These are phyloP conservation scores for Heterodera carotae DNA, from an alignment of 1,140 invertebrate species.

Conservation along the genomic window DNA sequence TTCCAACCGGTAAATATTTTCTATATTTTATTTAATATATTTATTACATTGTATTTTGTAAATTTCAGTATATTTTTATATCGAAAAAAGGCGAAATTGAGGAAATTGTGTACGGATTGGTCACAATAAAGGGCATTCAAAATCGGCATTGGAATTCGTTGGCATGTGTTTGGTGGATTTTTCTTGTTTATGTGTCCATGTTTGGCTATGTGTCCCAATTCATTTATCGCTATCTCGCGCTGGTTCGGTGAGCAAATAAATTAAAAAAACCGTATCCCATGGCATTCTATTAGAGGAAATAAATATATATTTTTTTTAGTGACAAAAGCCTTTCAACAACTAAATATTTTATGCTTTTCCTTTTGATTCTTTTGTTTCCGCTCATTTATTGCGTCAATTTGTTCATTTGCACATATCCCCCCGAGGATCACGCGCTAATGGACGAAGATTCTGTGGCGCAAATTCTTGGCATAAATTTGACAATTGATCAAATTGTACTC, in stretches of 20 bases:
- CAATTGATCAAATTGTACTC: background rate
- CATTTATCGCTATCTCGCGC: background rate
- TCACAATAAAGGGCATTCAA: background rate
- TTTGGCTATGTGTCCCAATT: background rate
- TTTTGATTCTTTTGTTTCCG: background rate
- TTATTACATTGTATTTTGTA: background rate
- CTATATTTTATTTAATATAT: background rate
- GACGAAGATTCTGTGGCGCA: background rate
- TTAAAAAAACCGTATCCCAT: background rate
- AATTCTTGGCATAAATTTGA: background rate
- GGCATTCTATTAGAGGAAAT: background rate
- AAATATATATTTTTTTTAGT: background rate
- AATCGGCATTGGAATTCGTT: background rate
- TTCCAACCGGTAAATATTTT: background rate
- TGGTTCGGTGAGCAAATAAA: background rate
- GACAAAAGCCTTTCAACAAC: background rate
- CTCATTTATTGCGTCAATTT: background rate
- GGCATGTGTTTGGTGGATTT: background rate
- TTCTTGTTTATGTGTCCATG: background rate
- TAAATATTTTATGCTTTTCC: background rate
- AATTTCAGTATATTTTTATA: background rate
- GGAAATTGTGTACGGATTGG: background rate
- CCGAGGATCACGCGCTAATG: background rate
- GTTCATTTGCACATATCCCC: background rate
- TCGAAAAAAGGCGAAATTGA: background rate